A percentile compares a stretch with the other conserved stretches of the same genome.
Conservation (phyloP, 2,888 invertebrate species). For the Hypomecis atomaria region DNA sequence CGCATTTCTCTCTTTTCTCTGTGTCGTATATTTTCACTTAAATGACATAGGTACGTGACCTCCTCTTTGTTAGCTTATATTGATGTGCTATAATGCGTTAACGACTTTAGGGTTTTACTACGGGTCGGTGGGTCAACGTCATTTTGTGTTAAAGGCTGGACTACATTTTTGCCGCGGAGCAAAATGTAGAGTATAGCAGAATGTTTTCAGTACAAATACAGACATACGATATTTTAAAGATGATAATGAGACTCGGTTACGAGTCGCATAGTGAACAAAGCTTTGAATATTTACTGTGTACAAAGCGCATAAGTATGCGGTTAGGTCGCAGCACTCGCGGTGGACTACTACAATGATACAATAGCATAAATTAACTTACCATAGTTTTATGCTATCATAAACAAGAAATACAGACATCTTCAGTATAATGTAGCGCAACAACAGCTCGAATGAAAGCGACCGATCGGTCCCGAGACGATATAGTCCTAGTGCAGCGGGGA, state of each 20-base stretch:
- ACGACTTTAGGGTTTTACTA: slow-evolving; percentile 48
- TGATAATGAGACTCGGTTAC: slow-evolving; percentile 25
- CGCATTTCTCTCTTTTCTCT: slow-evolving; percentile 79
- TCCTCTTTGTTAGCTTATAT: slow-evolving; percentile 69
- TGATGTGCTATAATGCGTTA: slow-evolving; percentile 57
- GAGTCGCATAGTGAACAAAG: slow-evolving; percentile 20
- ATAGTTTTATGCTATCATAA: slow-evolving; percentile 78
- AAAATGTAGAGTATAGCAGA: background rate
- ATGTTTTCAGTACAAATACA: slow-evolving; percentile 4
- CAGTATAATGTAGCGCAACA: slow-evolving; percentile 71
- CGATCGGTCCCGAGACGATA: slow-evolving; percentile 54
- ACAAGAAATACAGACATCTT: slow-evolving; percentile 77
- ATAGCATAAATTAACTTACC: slow-evolving; percentile 71
- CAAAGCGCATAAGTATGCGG: slow-evolving; percentile 46
- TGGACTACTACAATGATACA: slow-evolving; percentile 61
- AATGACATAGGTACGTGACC: slow-evolving; percentile 80
- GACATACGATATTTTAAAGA: slow-evolving; percentile 10
- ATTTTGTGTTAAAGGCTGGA: slow-evolving; percentile 22
- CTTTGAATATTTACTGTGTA: slow-evolving; percentile 51
- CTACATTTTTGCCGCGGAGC: slow-evolving; percentile 8
- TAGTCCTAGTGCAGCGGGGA: slow-evolving; percentile 65
- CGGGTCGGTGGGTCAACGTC: slow-evolving; percentile 26
- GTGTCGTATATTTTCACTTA: slow-evolving; percentile 83
- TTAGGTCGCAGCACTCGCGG: slow-evolving; percentile 49
- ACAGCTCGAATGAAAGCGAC: slow-evolving; percentile 60